Evolutionary conservation across 2,113 vertebrate species (phyloP), one percentile per base, ranked within the genome.

Genomic region (Oryzias curvinotus): DNA sequence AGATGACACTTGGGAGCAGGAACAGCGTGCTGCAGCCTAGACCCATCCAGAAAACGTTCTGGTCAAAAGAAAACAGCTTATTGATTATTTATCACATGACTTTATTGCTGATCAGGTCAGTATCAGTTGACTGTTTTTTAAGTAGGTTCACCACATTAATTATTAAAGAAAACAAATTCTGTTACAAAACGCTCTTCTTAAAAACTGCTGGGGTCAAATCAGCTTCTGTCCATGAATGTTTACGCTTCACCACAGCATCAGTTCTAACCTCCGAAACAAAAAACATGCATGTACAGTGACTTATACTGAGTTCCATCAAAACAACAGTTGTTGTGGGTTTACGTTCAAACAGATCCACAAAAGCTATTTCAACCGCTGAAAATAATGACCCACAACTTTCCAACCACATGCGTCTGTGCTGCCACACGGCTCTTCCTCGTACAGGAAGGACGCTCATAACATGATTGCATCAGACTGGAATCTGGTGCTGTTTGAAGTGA

Each of bases 21-120:
- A 98, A 91, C 4, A 94, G 42, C 0, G 94, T 91, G 47, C 94
- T 94, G 71, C 94, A 91, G 82, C 96, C 97, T 78, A 97, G 78
- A 62, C 96, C 95, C 82, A 98, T 96, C 97, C 97, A 99, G 85
- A 98, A 98, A 1, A 94, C 86, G 86, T 99, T 99, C 97, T 99
- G 73, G 26, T 1, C 18, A 65, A 74, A 36, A 82, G 59, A 62
- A 73, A 7, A 59, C 59, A 5, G 0, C 15, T 57, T 12, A 56
- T 36, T 36, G 30, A 2, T 7, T 12, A 36, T 3, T 45, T 44
- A 18, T 13, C 1, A 43, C 54, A 17, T 6, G 0, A 51, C 26
- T n/a, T 26, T 13, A 3, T 36, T 7, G 46, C 1, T 21, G 7
- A 47, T 58, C 21, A 45, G 1, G 2, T n/a, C 16, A 53, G n/a